Base-by-base conservation (phyloP, 2,113 vertebrate genomes). In the Nothoprocta perdicaria region DNA sequence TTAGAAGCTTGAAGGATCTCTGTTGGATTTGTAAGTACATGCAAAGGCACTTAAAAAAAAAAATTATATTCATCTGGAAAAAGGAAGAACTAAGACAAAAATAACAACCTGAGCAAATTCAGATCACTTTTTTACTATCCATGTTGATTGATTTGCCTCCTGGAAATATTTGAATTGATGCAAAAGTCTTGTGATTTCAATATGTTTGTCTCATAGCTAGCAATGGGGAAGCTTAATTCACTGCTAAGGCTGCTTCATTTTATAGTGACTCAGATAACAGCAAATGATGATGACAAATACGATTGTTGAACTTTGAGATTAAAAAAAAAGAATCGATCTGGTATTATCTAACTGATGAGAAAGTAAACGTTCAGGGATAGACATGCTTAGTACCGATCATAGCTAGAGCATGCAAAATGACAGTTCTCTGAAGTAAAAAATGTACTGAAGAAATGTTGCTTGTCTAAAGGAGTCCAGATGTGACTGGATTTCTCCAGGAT, bases 331-430 rank as follows among this genome's bases (percentile, higher is more conserved):
- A 38, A 17, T 58, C 7, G 17, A n/a, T 60, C 29, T 33, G 17
- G n/a, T 71, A 15, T 33, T 68, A 19, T 67, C 45, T 63, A 60
- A 24, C 10, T 38, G 27, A 76, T 48, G 33, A 85, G 53, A 92
- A 84, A 89, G 9, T 84, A 81, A 89, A 78, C 52, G 40, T 2
- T 1, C 22, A 60, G 22, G 10, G 3, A 14, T 38, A 31, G 31
- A 46, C 2, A 8, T 71, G 13, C 29, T 23, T 86, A 24, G 18
- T 66, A 24, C n/a, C 57, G 45, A 52, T 78, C 22, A 27, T 26
- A 62, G 13, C 38, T 72, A 41, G 78, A 87, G 62, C 0, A 0
- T 57, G 13, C 3, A 2, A 23, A 74, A 40, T 14, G 27, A 40
- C 26, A 77, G 16, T 14, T 84, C 24, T 88, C 46, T 74, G 61